Conservation (phyloP, 1,140 invertebrate genomes). For the Drosophila subpulchrella region DNA sequence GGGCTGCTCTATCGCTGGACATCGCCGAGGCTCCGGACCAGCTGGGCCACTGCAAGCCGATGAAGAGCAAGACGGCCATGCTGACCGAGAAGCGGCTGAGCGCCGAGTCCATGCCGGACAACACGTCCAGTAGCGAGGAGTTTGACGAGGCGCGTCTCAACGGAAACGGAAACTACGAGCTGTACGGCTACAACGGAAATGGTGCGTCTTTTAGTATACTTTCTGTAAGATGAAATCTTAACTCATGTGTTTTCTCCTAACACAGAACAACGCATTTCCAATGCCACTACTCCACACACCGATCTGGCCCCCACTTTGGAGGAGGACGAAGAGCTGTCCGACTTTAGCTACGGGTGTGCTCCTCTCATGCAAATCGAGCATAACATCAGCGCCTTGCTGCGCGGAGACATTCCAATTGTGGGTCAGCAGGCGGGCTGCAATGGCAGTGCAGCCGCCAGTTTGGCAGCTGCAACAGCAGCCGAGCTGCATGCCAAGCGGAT, state of each 20-base stretch:
- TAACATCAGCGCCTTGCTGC: slow-evolving; percentile 87
- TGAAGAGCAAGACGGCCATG: slow-evolving; percentile 69
- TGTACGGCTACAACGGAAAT: slow-evolving; percentile 80
- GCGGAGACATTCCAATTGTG: slow-evolving; percentile 84
- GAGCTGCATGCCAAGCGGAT: slow-evolving; percentile 73
- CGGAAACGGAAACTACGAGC: slow-evolving; percentile 57
- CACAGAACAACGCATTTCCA: slow-evolving; percentile 66
- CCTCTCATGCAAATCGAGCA: slow-evolving; percentile 88
- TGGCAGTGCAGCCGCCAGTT: slow-evolving; percentile 16
- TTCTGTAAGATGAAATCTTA: no score
- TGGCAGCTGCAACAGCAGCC: slow-evolving; percentile 40
- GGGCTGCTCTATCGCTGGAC: slow-evolving; percentile 66
- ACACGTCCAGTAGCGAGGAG: slow-evolving; percentile 73
- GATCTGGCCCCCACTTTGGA: slow-evolving; percentile 86
- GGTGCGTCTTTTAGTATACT: slow-evolving; percentile 69
- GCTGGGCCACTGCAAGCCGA: slow-evolving; percentile 43
- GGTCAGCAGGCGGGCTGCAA: slow-evolving; percentile 50
- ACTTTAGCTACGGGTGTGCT: slow-evolving; percentile 76
- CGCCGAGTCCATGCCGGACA: slow-evolving; percentile 75
- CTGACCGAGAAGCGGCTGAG: slow-evolving; percentile 69
- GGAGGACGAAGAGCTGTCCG: slow-evolving; percentile 87
- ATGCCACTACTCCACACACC: slow-evolving; percentile 82
- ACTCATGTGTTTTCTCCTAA: no score
- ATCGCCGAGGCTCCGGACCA: slow-evolving; percentile 66
- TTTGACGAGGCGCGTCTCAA: slow-evolving; percentile 71